Conservation (phyloP, 2,797 vertebrate genomes). For the Melanitta fusca region DNA sequence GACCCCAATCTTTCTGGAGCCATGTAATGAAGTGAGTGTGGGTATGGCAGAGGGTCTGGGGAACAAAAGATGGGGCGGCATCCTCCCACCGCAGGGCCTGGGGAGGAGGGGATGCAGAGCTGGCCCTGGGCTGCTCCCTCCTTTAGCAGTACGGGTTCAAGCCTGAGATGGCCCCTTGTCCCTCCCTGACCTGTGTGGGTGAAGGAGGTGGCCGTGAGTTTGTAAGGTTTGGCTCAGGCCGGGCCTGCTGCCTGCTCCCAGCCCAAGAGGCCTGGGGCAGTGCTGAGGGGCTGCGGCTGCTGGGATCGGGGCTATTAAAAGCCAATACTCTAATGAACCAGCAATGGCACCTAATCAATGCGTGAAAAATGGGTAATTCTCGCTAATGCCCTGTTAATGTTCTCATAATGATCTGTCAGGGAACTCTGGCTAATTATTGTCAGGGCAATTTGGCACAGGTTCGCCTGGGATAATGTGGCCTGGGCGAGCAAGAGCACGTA, state of each 20-base stretch:
- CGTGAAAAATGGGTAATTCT: conserved; percentile 83
- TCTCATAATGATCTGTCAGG: conserved; percentile 83
- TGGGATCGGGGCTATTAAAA: conserved; percentile 74
- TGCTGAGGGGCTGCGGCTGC: conserved; percentile 28
- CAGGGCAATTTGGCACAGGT: conserved; percentile 77
- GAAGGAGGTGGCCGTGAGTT: conserved; percentile 53
- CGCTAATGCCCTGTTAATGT: conserved; percentile 83
- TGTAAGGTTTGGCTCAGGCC: neutral
- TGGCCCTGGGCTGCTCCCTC: neutral
- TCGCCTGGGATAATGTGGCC: conserved; percentile 53
- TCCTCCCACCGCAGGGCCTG: neutral
- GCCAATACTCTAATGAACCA: conserved; percentile 78
- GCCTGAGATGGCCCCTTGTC: neutral
- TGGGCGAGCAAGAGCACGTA: neutral
- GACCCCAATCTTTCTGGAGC: neutral
- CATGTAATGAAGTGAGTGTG: neutral
- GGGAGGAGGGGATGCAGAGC: neutral
- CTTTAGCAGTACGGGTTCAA: neutral
- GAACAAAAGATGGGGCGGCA: neutral
- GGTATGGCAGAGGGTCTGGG: neutral
- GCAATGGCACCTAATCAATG: conserved; percentile 83
- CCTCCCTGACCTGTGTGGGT: conserved; percentile 25
- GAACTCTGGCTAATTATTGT: conserved; percentile 81
- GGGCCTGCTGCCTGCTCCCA: neutral
- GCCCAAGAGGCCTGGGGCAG: conserved; percentile 36